These are phyloP conservation scores for Scaptomyza caliginosa DNA, from an alignment of 2,888 invertebrate species.

Conservation along the genomic window DNA sequence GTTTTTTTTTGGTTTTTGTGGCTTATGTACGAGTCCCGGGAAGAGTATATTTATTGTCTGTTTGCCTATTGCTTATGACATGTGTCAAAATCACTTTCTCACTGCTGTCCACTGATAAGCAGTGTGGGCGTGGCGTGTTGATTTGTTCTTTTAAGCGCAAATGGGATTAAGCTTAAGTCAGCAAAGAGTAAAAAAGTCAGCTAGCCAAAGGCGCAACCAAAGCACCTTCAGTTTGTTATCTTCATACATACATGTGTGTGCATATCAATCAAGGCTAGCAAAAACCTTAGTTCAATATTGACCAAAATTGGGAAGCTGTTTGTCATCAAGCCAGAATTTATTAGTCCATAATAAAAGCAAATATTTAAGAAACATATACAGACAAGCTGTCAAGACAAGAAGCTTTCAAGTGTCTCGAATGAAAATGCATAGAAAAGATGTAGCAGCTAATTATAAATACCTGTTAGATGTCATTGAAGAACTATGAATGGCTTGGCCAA, in stretches of 20 bases:
- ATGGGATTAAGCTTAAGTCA: conserved; percentile 68
- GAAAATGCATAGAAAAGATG: neutral
- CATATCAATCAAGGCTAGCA: conserved; percentile 21
- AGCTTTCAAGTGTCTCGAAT: neutral
- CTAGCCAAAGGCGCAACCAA: conserved; percentile 4
- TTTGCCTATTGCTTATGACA: conserved; percentile 66
- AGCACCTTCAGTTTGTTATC: conserved; percentile 1
- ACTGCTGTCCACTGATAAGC: conserved; percentile 56
- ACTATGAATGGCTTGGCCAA: no score
- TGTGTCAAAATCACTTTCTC: conserved; percentile 66
- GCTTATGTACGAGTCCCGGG: conserved; percentile 45
- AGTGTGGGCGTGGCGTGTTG: conserved; percentile 9
- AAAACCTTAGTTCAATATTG: conserved; percentile 10
- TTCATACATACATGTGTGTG: conserved; percentile 2
- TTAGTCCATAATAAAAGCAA: conserved; percentile 3
- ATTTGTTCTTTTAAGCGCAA: conserved; percentile 13
- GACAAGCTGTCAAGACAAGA: neutral
- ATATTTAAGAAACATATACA: neutral
- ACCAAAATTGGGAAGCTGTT: neutral
- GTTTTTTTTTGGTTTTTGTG: conserved; percentile 73
- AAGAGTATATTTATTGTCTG: conserved; percentile 21
- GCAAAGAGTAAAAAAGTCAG: conserved; percentile 39
- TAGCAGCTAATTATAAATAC: neutral
- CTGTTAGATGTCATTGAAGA: neutral
- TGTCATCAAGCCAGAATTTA: neutral